Evolutionary conservation across 1,140 invertebrate genomes (phyloP).

Genomic region (Lasioglossum albipes): DNA sequence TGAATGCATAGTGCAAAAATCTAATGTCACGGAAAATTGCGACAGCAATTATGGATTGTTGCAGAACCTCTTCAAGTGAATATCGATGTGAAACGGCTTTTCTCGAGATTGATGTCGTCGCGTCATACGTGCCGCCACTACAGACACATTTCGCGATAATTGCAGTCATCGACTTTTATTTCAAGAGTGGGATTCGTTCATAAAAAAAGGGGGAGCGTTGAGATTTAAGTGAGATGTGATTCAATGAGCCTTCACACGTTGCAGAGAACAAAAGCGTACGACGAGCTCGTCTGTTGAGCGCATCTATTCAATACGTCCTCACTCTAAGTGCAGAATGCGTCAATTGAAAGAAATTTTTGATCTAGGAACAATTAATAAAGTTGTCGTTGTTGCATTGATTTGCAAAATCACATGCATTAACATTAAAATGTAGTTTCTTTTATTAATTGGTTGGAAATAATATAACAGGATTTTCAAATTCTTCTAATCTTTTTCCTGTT

Average conservation of each 20-base stretch:
- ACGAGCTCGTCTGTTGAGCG: background rate
- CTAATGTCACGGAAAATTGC: background rate
- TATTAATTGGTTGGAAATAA: no score
- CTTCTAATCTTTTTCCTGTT: no score
- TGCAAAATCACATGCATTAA: no score
- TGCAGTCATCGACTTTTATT: slow-evolving; percentile 40
- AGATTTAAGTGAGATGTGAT: slow-evolving; percentile 13
- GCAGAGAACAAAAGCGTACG: slow-evolving; percentile 2
- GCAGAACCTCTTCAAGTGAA: background rate
- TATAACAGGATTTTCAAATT: no score
- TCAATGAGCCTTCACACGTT: slow-evolving; percentile 25
- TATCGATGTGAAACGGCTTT: background rate
- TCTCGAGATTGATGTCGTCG: background rate
- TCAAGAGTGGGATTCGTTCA: slow-evolving; percentile 5
- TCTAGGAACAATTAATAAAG: no score
- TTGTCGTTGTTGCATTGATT: no score
- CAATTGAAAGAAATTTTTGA: background rate
- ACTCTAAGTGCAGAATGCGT: background rate
- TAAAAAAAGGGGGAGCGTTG: slow-evolving; percentile 9
- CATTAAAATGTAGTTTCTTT: no score
- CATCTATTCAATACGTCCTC: slow-evolving; percentile 11
- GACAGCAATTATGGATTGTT: background rate
- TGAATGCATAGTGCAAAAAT: no score
- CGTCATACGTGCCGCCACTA: background rate
- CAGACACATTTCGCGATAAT: slow-evolving; percentile 35